phyloP scores from a whole-genome alignment of 2,888 invertebrate genomes.

The Leucophora obtusa region DNA sequence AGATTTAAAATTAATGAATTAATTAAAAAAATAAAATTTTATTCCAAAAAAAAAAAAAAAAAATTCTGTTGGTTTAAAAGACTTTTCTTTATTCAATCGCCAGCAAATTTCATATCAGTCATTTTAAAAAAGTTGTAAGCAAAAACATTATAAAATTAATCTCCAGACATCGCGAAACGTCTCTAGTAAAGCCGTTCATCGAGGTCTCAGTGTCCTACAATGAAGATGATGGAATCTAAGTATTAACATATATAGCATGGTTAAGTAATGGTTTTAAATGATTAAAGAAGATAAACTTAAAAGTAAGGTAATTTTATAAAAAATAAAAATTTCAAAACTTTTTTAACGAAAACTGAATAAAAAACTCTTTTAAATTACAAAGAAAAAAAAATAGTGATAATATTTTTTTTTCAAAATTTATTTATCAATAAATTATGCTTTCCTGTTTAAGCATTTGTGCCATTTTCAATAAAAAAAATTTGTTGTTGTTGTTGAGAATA shows the following conservation, averaged over 20 bases:
- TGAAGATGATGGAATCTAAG: conserved; percentile 59
- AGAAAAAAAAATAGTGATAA: conserved; percentile 41
- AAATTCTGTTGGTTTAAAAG: too few relatives aligned
- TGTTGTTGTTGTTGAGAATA: not conserved
- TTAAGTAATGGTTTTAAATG: conserved; percentile 60
- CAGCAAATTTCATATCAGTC: too few relatives aligned
- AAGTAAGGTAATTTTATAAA: conserved; percentile 23
- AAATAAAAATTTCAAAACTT: conserved; percentile 13
- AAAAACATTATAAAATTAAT: too few relatives aligned
- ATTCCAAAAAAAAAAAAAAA: too few relatives aligned
- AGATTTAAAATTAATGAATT: too few relatives aligned
- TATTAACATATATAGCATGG: conserved; percentile 59
- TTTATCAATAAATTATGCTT: conserved; percentile 65
- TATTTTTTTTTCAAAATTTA: conserved; percentile 36
- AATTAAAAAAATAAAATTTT: too few relatives aligned
- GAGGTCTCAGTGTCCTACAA: not conserved
- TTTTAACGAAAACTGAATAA: too few relatives aligned
- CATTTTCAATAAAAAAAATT: conserved; percentile 55
- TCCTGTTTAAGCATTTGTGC: conserved; percentile 64
- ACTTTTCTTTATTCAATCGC: too few relatives aligned
- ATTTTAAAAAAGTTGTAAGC: too few relatives aligned
- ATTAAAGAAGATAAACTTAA: conserved; percentile 14
- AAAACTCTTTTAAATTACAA: conserved; percentile 3
- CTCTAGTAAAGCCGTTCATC: too few relatives aligned
- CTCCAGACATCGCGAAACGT: too few relatives aligned